A percentile compares a stretch with the other conserved stretches of the same genome.
These are phyloP conservation scores for Rhinichthys klamathensis DNA, from an alignment of 2,113 vertebrate species.

Conservation along the genomic window DNA sequence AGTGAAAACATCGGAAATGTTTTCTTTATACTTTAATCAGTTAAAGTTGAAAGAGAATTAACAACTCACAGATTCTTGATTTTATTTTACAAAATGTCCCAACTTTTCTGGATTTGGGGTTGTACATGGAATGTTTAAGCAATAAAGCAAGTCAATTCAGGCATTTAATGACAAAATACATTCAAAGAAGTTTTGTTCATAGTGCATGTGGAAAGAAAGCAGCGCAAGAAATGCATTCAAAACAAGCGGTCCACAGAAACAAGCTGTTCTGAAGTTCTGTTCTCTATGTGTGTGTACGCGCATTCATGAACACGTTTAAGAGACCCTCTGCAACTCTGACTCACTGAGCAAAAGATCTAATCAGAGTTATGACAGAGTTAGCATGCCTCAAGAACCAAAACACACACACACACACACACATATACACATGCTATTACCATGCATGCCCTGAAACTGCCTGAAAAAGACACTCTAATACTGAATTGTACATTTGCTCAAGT, in stretches of 20 bases:
- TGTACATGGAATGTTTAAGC: not conserved
- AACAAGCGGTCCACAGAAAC: not conserved
- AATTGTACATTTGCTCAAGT: not conserved
- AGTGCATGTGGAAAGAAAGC: not conserved
- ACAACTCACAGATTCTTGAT: too few species aligned
- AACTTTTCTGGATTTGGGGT: too few species aligned
- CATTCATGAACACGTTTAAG: conserved; percentile 14
- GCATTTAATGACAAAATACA: not conserved
- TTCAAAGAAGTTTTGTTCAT: not conserved
- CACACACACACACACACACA: conserved; percentile 29
- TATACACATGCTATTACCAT: not conserved
- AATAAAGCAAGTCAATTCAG: not conserved
- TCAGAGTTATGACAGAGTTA: conserved; percentile 37
- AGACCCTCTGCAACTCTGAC: conserved; percentile 30
- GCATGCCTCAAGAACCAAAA: conserved; percentile 41
- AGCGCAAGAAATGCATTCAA: not conserved
- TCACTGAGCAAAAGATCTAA: conserved; percentile 61
- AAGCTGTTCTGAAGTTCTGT: not conserved
- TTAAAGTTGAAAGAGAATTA: too few species aligned
- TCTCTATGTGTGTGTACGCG: conserved; percentile 5
- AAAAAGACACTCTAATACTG: not conserved
- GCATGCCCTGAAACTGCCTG: not conserved
- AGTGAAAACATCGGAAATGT: too few species aligned
- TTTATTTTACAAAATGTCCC: too few species aligned
- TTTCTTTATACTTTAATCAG: too few species aligned